Evolutionary conservation across 2,113 vertebrate species (phyloP).

Genomic region (Orientallactaga bullata): DNA sequence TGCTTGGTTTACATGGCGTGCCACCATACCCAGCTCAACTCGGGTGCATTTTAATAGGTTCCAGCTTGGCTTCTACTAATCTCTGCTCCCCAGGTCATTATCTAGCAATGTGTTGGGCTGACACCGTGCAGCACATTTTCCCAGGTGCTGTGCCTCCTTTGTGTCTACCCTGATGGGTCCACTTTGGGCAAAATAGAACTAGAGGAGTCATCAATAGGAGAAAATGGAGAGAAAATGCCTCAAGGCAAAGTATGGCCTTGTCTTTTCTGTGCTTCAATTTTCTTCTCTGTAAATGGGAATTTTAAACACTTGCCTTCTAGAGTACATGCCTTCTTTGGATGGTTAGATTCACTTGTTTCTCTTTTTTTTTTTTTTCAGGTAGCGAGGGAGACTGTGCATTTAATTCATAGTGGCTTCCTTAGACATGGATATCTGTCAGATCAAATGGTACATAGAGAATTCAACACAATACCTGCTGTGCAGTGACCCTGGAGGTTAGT

Average conservation of each 20-base stretch:
- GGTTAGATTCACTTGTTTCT: not conserved
- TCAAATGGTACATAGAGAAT: not conserved
- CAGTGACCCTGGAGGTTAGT: not conserved
- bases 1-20: not conserved
- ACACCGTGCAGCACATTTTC: too few relatives aligned
- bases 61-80: not conserved
- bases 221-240: not conserved
- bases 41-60: not conserved
- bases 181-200: not conserved
- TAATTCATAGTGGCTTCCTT: not conserved
- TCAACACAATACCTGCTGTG: not conserved
- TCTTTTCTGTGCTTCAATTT: not conserved
- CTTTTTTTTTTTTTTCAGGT: not conserved
- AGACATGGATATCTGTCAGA: not conserved
- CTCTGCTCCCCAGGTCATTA: too few relatives aligned
- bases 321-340: not conserved
- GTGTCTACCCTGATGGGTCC: not conserved
- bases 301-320: not conserved
- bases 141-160: fast-evolving
- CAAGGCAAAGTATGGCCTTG: not conserved
- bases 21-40: too few relatives aligned
- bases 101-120: not conserved
- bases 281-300: not conserved
- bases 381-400: not conserved
- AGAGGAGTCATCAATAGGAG: not conserved